Evolutionary conservation across 64 coral and sea anemone genomes (phyloP).

Genomic region (Montipora capricornis): DNA sequence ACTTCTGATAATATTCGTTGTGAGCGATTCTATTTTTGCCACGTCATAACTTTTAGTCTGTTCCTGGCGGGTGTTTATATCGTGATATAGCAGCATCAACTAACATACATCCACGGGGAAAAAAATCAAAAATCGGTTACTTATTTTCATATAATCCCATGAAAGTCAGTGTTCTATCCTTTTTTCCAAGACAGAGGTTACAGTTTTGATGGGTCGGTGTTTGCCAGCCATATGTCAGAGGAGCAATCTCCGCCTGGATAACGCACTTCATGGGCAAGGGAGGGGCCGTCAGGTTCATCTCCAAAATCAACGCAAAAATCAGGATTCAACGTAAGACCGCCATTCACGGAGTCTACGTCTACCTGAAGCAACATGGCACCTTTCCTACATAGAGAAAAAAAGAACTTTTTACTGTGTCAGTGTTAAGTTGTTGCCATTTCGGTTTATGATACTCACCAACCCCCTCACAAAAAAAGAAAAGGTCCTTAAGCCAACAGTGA

Average conservation of each 20-base stretch:
- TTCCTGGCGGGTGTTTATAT: too few relatives aligned
- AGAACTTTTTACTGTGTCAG: background rate
- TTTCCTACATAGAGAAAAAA: slow-evolving; percentile 59
- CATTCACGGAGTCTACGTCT: slow-evolving; percentile 85
- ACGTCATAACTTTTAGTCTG: too few relatives aligned
- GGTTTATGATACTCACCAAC: too few relatives aligned
- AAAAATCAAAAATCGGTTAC: too few relatives aligned
- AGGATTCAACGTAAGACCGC: slow-evolving; percentile 87
- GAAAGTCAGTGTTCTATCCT: background rate
- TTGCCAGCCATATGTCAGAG: slow-evolving; percentile 92
- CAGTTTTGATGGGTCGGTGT: slow-evolving; percentile 17
- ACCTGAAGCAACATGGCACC: slow-evolving; percentile 95
- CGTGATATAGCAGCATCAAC: too few relatives aligned
- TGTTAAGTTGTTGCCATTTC: too few relatives aligned
- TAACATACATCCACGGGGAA: too few relatives aligned
- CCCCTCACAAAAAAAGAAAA: too few relatives aligned
- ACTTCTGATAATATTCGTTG: too few relatives aligned
- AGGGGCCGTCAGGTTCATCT: slow-evolving; percentile 88
- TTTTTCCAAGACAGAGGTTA: background rate
- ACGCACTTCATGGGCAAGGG: slow-evolving; percentile 92
- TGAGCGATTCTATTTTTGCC: too few relatives aligned
- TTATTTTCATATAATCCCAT: too few relatives aligned
- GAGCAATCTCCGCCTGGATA: slow-evolving; percentile 98
- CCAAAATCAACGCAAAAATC: slow-evolving; percentile 98
- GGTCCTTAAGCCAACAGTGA: too few relatives aligned